These are phyloP conservation scores for Plectrocnemia conspersa DNA, from an alignment of 1,140 invertebrate genomes.

Conservation along the genomic window DNA sequence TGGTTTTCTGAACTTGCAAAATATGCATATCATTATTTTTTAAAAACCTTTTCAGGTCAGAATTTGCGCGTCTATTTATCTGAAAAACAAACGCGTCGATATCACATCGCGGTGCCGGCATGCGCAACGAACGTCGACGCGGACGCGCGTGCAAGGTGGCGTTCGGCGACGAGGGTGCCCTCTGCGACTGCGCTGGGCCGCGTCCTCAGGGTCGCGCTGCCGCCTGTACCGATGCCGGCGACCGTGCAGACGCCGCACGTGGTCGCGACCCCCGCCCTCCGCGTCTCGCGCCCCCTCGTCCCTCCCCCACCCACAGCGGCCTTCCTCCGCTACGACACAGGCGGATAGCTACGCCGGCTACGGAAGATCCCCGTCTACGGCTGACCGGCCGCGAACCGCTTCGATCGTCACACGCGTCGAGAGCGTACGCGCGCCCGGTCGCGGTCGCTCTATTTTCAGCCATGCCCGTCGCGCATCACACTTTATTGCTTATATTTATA, in stretches of 20 bases:
- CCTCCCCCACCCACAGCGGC: not conserved
- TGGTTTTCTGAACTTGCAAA: too few species aligned
- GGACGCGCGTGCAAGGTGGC: conserved; percentile 19
- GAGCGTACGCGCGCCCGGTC: not conserved
- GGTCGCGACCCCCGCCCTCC: not conserved
- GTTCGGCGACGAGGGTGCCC: not conserved
- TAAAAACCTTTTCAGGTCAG: too few species aligned
- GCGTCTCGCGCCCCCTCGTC: not conserved
- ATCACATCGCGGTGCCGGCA: not conserved
- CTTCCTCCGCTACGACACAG: not conserved
- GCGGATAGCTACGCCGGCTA: not conserved
- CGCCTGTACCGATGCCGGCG: not conserved
- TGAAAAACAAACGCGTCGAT: not conserved
- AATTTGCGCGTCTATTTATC: too few species aligned
- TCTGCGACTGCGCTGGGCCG: not conserved
- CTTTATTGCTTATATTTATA: too few species aligned
- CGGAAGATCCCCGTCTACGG: not conserved
- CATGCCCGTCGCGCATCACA: too few species aligned
- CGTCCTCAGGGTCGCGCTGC: not conserved
- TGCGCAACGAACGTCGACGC: conserved; percentile 3
- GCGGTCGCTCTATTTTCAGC: too few species aligned
- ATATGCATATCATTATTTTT: too few species aligned
- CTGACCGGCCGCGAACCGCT: not conserved
- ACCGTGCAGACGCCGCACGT: conserved; percentile 7
- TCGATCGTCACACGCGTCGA: not conserved